phyloP scores from a whole-genome alignment of 2,888 invertebrate species.

The Limnephilus marmoratus region DNA sequence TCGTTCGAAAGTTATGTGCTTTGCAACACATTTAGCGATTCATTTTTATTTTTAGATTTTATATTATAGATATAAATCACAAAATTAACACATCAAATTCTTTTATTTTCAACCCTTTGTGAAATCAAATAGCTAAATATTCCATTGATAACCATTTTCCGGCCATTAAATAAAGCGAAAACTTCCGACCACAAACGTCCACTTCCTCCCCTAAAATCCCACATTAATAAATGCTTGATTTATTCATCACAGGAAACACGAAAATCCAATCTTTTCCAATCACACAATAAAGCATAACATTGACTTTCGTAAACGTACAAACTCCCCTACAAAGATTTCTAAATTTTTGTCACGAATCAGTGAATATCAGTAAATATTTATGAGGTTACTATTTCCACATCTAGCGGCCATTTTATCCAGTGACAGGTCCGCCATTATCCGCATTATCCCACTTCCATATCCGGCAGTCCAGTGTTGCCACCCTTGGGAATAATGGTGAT shows the following conservation, averaged over 20 bases:
- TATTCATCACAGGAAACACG: constrained; percentile 30
- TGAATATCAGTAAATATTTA: constrained; percentile 22
- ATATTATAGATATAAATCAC: no score
- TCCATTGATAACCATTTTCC: not conserved
- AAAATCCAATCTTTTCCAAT: constrained; percentile 8
- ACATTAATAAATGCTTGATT: constrained; percentile 3
- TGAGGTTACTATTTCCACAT: not conserved
- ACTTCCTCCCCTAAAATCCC: constrained; percentile 31
- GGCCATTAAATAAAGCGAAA: not conserved
- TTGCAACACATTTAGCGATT: no score
- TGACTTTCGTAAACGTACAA: not conserved
- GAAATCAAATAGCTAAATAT: not conserved
- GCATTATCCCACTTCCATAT: constrained; percentile 20
- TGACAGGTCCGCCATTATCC: not conserved
- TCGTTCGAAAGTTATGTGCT: no score
- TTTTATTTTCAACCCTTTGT: not conserved
- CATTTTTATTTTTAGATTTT: no score
- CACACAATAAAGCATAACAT: not conserved
- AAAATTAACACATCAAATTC: no score
- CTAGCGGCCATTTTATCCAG: not conserved
- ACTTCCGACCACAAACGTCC: not conserved
- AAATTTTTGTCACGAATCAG: constrained; percentile 15
- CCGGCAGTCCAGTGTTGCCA: constrained; percentile 22
- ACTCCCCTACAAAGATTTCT: not conserved
- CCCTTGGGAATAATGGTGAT: constrained; percentile 39